Conservation (phyloP, 2,113 vertebrate species). For the Cepphus grylle region DNA sequence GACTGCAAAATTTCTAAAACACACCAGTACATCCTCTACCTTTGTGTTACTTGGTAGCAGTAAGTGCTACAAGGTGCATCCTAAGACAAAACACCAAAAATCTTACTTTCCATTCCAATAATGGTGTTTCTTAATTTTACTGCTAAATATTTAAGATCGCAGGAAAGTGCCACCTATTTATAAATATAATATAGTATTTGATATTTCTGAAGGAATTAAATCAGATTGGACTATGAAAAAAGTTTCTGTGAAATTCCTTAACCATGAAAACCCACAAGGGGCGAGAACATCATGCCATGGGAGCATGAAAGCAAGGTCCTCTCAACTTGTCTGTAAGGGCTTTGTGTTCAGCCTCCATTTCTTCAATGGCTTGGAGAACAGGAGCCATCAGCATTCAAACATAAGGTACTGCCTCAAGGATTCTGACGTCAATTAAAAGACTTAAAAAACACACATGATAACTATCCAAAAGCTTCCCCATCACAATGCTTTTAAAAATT, state of each 20-base stretch:
- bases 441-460: not conserved
- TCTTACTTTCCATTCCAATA: not conserved
- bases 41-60: not conserved
- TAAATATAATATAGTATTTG: not conserved
- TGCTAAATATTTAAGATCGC: not conserved
- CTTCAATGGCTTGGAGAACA: not conserved
- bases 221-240: not conserved
- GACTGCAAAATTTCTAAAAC: not conserved
- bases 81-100: not conserved
- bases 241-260: not conserved
- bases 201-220: not conserved
- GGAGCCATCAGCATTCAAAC: not conserved
- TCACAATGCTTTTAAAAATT: not conserved
- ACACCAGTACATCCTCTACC: not conserved
- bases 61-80: not conserved
- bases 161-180: not conserved
- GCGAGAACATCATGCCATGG: fast-evolving
- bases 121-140: not conserved
- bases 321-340: not conserved
- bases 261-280: not conserved
- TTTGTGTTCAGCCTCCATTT: not conserved
- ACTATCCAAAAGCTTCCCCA: not conserved
- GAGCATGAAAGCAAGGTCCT: not conserved
- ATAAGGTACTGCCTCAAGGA: not conserved
- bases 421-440: not conserved